These are phyloP conservation scores for Danio albolineatus DNA, from an alignment of 2,797 vertebrate genomes.

Conservation along the genomic window DNA sequence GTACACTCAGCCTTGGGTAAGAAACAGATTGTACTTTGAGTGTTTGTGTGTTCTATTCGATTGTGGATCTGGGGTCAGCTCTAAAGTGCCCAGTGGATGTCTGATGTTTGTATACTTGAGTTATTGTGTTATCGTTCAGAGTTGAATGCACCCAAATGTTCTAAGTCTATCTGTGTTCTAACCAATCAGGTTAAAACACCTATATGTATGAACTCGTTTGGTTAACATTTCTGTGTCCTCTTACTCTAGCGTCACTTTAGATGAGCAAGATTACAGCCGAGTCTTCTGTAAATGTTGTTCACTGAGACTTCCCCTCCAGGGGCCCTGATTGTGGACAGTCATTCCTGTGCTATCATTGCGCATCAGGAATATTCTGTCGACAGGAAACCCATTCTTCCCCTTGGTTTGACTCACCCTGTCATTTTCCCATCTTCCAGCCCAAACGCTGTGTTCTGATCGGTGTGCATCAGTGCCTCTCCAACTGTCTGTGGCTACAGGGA, in stretches of 20 bases:
- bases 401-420: slow-evolving; percentile 59
- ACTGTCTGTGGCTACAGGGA: slow-evolving; percentile 59
- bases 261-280: neutral
- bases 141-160: no score
- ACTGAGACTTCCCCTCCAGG: slow-evolving; percentile 9
- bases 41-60: no score
- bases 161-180: no score
- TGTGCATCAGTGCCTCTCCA: slow-evolving; percentile 56
- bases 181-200: no score
- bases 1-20: no score
- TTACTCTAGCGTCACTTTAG: slow-evolving; percentile 9
- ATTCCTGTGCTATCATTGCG: slow-evolving; percentile 35
- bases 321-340: neutral
- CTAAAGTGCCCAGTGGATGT: no score
- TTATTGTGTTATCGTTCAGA: no score
- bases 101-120: no score
- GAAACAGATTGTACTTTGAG: no score
- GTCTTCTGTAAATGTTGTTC: slow-evolving; percentile 8
- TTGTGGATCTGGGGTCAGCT: no score
- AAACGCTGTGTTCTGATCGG: slow-evolving; percentile 55
- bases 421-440: slow-evolving; percentile 56
- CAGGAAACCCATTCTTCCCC: slow-evolving; percentile 60
- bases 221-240: neutral
- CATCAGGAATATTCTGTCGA: slow-evolving; percentile 43
- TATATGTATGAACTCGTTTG: no score